Base-by-base conservation (phyloP, 1,140 invertebrate species). In the Himalopsyche phryganea region DNA sequence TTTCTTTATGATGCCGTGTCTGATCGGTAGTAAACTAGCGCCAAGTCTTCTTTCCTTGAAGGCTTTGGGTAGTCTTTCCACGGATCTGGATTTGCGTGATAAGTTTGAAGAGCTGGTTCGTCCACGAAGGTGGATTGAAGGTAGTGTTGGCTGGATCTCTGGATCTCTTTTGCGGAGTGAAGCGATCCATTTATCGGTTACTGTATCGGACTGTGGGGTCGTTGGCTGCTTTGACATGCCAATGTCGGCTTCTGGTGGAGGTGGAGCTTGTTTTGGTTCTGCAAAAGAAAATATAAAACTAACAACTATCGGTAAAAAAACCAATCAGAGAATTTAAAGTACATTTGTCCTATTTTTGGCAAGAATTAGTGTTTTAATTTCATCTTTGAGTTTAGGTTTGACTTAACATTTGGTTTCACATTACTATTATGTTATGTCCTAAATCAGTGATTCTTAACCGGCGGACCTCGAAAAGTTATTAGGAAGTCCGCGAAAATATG, bases 101-200 rank as follows among this genome's bases (percentile, higher is more conserved):
- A 72, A 70, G 54, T 72, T 76, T 11, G 69, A 68, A 6, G 67
- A 68, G 5, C 70, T 72, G 1, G 73, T 75, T 42, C 68, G 65
- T 57, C 75, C 76, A 60, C 74, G 63, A 1, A 71, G 58, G 28
- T 76, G 67, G 46, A 85, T 84, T 5, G 83, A 81, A 11, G 85
- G 85, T 46, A 87, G 66, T 6, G 81, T 80, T 1, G 84, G 83
- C 65, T 85, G 84, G 4, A 86, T 72, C 54, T 85, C 82, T 1
- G 84, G 83, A 71, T 87, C 83, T 38, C 84, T 71, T 58, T 79
- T 79, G 1, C 85, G 67, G 11, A 87, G 65, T 14, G 84, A 84
- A 0, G 78, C 79, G 7, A 79, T 80, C 81, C 82, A 83, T 66
- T 77, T 77, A 45, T 83, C 81, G 50, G 76, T 78, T 0, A 74